Base-by-base conservation (phyloP, 2,888 invertebrate species). In the Ceramica pisi region DNA sequence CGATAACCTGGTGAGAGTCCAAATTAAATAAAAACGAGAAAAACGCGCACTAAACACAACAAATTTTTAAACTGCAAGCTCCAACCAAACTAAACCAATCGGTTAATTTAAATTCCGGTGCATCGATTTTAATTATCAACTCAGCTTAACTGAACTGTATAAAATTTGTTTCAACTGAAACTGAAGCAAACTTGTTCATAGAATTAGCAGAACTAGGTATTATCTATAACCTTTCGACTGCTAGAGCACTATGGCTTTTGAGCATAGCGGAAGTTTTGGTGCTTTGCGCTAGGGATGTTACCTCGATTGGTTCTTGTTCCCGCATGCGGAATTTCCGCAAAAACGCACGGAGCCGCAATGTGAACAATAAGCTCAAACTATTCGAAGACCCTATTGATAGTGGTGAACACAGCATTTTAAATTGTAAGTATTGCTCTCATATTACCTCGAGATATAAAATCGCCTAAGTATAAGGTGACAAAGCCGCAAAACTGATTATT, bases 171-270 rank as follows among this genome's bases (percentile, higher is more conserved):
- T 35, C 55, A 55, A 62, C 46, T 57, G 60, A 38, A 67, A 61
- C 57, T 62, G 19, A 51, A 55, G 59, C 16, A 4, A 82, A 78
- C 63, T 67, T 23, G 19, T 16, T 78, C 77, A 81, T 81, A 66
- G 65, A 41, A 55, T 81, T 71, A 66, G 46, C 0, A 26, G 1
- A 48, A 66, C 71, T 66, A 56, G 19, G 53, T 60, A 67, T 55
- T 67, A 73, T 65, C 57, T 59, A 44, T 64, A 75, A 81, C 71
- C 63, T 78, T 56, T 35, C 41, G 63, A 78, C 78, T 48, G 50
- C n/a, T 41, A 12, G 41, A n/a, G 55, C 26, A 14, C 57, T 35
- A 56, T 51, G 53, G 51, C 50, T 82, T 50, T 31, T 1, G 8
- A 59, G 10, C 10, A 12, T 14, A 19, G 26, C 21, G 19, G 23